A percentile compares a stretch with the other conserved stretches of the same genome.
Evolutionary conservation across 2,888 invertebrate genomes (phyloP).

Genomic region (Byasa hedistus): DNA sequence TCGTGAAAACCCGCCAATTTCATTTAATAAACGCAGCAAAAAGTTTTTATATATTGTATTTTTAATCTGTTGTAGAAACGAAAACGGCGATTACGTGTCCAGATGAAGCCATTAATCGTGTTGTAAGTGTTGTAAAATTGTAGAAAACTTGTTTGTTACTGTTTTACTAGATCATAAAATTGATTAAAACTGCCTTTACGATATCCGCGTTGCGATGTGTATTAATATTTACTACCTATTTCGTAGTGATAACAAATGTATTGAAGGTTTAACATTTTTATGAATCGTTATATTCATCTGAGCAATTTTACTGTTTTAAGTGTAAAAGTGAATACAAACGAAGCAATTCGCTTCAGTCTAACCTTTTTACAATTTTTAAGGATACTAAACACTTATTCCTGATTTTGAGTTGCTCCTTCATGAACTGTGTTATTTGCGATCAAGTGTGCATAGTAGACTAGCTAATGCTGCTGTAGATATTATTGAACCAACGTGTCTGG

Average conservation of each 20-base stretch:
- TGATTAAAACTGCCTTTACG: neutral
- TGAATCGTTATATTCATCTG: neutral
- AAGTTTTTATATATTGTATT: conserved; percentile 14
- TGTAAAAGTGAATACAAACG: no score
- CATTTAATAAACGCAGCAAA: conserved; percentile 10
- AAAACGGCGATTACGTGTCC: conserved; percentile 4
- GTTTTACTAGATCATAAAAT: conserved; percentile 1
- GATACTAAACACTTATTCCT: no score
- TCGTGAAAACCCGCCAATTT: conserved; percentile 7
- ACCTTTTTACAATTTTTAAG: no score
- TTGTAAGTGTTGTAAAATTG: conserved; percentile 10
- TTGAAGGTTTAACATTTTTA: neutral
- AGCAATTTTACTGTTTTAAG: no score
- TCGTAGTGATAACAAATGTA: neutral
- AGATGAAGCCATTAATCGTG: conserved; percentile 15
- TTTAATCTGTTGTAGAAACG: conserved; percentile 4
- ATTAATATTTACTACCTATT: neutral
- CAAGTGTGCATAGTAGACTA: neutral
- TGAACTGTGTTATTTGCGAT: no score
- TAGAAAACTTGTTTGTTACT: neutral
- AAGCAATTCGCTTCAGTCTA: no score
- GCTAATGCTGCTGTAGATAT: neutral
- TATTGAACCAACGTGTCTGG: neutral
- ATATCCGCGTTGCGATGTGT: neutral
- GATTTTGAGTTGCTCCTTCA: no score